phyloP scores from a whole-genome alignment of 2,797 vertebrate genomes.

The Anas bahamensis region DNA sequence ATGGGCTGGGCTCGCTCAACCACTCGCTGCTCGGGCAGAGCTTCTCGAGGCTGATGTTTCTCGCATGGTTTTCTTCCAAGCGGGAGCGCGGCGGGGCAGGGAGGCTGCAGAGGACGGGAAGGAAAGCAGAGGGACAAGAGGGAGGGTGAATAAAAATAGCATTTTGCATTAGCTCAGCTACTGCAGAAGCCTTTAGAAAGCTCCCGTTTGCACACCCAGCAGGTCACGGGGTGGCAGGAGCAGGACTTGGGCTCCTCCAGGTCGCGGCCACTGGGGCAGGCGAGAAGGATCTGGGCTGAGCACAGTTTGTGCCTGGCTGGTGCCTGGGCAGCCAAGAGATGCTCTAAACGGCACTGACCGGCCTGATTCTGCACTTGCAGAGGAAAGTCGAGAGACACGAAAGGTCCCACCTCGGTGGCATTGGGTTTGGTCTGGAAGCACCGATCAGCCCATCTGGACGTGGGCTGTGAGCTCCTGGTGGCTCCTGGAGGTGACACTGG shows the following conservation, averaged over 20 bases:
- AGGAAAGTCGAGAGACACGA: background rate
- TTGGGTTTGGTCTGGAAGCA: background rate
- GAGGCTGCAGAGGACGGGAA: too few species aligned
- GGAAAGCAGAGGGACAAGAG: background rate
- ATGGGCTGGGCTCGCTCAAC: background rate
- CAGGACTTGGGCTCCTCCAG: background rate
- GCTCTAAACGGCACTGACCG: background rate
- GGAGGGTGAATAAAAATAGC: background rate
- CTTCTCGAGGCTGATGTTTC: background rate
- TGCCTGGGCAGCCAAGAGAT: background rate
- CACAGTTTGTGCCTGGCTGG: background rate
- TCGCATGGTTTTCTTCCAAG: background rate
- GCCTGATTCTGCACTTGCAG: background rate
- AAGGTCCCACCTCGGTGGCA: too few species aligned
- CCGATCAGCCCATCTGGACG: background rate
- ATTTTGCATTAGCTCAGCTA: background rate
- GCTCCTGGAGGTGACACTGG: background rate
- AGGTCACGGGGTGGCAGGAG: background rate
- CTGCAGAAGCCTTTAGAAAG: background rate
- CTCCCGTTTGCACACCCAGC: background rate
- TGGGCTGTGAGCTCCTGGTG: background rate
- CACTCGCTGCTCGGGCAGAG: background rate
- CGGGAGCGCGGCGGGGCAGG: background rate
- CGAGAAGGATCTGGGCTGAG: accelerated
- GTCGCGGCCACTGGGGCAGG: background rate